A percentile compares a stretch with the other conserved stretches of the same genome.
Evolutionary conservation across 2,797 vertebrate genomes (phyloP).

Genomic region (Chaenodraco wilsoni): DNA sequence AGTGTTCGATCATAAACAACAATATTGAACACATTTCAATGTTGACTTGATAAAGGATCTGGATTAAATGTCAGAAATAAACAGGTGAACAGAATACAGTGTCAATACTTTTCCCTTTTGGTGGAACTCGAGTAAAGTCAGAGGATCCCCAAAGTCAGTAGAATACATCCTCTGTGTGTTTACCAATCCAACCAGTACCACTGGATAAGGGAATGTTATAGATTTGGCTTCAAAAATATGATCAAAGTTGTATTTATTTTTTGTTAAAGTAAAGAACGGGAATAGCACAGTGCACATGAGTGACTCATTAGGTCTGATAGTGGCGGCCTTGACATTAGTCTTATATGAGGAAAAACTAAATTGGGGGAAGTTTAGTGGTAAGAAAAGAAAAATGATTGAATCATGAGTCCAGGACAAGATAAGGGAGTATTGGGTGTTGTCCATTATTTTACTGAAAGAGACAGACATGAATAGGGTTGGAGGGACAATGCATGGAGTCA

Average conservation of each 20-base stretch:
- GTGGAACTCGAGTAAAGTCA: no score
- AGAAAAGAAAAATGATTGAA: conserved; percentile 23
- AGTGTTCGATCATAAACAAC: neutral
- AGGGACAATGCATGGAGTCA: conserved; percentile 64
- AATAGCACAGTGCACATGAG: neutral
- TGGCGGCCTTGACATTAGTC: conserved; percentile 24
- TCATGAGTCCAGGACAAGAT: conserved; percentile 47
- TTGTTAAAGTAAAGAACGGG: neutral
- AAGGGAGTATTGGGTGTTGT: conserved; percentile 28
- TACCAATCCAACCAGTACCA: neutral
- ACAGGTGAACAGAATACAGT: neutral
- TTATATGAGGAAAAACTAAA: conserved; percentile 27
- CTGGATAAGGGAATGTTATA: neutral
- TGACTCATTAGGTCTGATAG: conserved; percentile 35
- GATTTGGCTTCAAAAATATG: neutral
- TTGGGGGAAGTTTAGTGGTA: neutral
- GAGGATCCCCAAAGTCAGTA: no score
- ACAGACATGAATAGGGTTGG: conserved; percentile 33
- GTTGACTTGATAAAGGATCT: neutral
- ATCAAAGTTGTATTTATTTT: neutral
- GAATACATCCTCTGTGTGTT: neutral
- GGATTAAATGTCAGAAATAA: neutral
- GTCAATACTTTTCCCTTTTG: neutral
- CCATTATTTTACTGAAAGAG: conserved; percentile 27
- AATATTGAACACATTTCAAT: no score